Conservation (phyloP, 1,140 invertebrate species). For the Pemphigus obesinymphae region DNA sequence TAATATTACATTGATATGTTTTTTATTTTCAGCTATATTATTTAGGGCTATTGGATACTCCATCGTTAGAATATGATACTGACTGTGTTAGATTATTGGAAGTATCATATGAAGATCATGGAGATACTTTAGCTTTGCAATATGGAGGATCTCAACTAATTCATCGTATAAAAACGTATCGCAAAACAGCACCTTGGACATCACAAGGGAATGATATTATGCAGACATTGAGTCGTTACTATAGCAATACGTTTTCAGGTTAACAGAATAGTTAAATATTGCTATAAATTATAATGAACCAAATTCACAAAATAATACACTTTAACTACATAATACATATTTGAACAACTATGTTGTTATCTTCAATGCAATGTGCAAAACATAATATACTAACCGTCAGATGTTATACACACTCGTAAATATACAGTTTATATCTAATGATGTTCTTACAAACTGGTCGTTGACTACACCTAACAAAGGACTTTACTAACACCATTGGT, state of each 20-base stretch:
- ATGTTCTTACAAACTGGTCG: too few species aligned
- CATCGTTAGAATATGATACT: conserved; percentile 88
- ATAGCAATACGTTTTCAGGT: conserved; percentile 96
- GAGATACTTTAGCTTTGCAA: conserved; percentile 94
- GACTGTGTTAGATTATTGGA: conserved; percentile 92
- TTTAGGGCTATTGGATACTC: conserved; percentile 78
- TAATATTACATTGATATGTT: not conserved
- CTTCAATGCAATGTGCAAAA: too few species aligned
- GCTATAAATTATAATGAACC: too few species aligned
- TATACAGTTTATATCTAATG: too few species aligned
- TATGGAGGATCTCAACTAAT: conserved; percentile 98
- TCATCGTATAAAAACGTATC: conserved; percentile 83
- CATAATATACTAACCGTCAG: too few species aligned
- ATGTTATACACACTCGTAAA: too few species aligned
- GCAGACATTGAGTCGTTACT: conserved; percentile 96
- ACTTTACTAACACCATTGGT: too few species aligned
- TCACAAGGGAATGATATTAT: conserved; percentile 98
- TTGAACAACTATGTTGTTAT: too few species aligned
- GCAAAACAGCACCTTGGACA: conserved; percentile 94
- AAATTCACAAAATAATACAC: not conserved
- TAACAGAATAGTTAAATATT: not conserved
- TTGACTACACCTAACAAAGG: too few species aligned
- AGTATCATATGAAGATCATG: conserved; percentile 97
- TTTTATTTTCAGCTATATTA: conserved; percentile 66
- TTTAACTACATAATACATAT: too few species aligned